Evolutionary conservation across 2,888 invertebrate species (phyloP), one percentile per base, ranked within the genome.

Genomic region (Clepsis dumicolana): DNA sequence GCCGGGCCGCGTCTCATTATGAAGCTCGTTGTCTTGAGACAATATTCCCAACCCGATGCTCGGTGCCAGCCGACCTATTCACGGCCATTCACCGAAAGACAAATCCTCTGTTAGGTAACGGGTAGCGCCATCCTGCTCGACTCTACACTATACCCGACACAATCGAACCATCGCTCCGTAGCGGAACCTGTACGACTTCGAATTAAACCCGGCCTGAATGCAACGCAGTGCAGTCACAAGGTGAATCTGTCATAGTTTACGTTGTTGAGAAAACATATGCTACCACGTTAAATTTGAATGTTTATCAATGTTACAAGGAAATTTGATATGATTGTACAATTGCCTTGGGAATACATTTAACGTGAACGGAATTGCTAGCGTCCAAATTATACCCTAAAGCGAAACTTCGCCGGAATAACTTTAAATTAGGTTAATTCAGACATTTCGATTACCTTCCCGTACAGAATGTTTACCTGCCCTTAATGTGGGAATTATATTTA

Each of bases 1-100:
- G 82, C 80, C 73, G 74, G 72, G 75, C 77, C 76, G 70, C 77
- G 80, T 80, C 83, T 87, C 84, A 84, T 88, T 85, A 87, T 80
- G 75, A 76, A 71, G 72, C 76, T 77, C 75, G 80, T 80, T 84
- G 80, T 81, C 80, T 84, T 81, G 77, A 79, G 75, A 82, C 79
- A 81, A 77, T 80, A 78, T 80, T 78, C 75, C 74, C 57, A 52
- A 54, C 64, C 68, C 67, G 67, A 52, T 62, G 67, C 67, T 63
- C 56, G 50, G 35, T 27, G 44, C 61, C 67, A 67, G 62, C 50
- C 62, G 62, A 50, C 56, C 62, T 63, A 67, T 63, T 63, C 62
- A 57, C 59, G 7, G 50, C 50, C 38, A 29, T 50, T 50, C 62
- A 48, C 21, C 27, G 56, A 21, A 14, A 62, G 16, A 38, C 38